A percentile compares a stretch with the other conserved stretches of the same genome.
phyloP scores from a whole-genome alignment of 2,888 invertebrate species.

The Drosophila mercatorum region DNA sequence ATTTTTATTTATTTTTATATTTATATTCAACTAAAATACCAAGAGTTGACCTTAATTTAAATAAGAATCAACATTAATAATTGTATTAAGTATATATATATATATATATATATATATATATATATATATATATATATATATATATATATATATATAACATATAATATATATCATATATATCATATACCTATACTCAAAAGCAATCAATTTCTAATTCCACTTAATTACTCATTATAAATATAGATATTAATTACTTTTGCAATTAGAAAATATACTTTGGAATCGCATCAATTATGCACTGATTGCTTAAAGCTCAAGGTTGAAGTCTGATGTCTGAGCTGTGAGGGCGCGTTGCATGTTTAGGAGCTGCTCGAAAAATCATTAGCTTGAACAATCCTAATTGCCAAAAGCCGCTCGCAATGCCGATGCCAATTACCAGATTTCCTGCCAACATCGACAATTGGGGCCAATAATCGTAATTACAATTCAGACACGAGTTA shows the following conservation, averaged over 20 bases:
- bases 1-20: too few relatives aligned
- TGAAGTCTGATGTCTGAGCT: not conserved
- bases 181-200: not conserved
- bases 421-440: slow-evolving; percentile 61
- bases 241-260: slow-evolving; percentile 4
- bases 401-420: slow-evolving; percentile 60
- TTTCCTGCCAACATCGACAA: slow-evolving; percentile 52
- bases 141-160: too few relatives aligned
- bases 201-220: too few relatives aligned
- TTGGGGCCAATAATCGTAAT: slow-evolving; percentile 45
- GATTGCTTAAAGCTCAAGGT: slow-evolving; percentile 17
- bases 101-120: too few relatives aligned
- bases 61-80: not conserved
- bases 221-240: not conserved
- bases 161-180: too few relatives aligned
- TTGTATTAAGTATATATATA: not conserved
- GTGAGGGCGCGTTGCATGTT: slow-evolving; percentile 16
- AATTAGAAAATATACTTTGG: slow-evolving; percentile 18
- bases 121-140: too few relatives aligned
- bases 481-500: slow-evolving; percentile 37
- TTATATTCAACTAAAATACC: too few relatives aligned
- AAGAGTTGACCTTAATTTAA: too few relatives aligned
- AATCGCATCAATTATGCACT: slow-evolving; percentile 37
- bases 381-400: slow-evolving; percentile 48
- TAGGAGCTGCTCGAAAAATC: not conserved